Conservation (phyloP, 2,113 vertebrate genomes). For the Zosterops lateralis region DNA sequence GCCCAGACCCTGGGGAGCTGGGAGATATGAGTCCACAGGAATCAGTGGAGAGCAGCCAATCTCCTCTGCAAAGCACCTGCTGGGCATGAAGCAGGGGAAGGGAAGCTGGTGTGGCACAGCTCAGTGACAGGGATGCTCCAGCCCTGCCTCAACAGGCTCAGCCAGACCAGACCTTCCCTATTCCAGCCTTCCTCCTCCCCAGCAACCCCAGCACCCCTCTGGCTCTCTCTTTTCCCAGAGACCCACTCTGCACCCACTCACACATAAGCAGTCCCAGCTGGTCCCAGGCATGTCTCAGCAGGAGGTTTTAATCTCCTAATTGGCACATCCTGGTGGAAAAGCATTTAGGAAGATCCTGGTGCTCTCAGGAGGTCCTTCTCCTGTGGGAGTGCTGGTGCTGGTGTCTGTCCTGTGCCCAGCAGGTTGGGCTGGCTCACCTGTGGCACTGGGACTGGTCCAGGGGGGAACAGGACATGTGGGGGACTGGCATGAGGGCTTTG, state of each 20-base stretch:
- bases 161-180: background rate
- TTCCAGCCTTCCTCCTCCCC: background rate
- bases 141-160: background rate
- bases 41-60: background rate
- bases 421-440: background rate
- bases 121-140: accelerated
- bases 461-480: accelerated
- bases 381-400: accelerated
- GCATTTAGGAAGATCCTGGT: background rate
- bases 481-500: background rate
- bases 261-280: constrained; percentile 27
- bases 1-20: background rate
- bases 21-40: accelerated
- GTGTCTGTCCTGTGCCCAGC: background rate
- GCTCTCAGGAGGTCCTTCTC: background rate
- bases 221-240: background rate
- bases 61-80: background rate
- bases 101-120: accelerated
- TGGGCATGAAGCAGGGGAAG: accelerated
- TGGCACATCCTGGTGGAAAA: background rate
- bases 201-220: background rate
- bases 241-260: constrained; percentile 1
- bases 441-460: accelerated
- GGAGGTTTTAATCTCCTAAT: constrained; percentile 4
- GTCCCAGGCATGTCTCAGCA: constrained; percentile 21